Conservation (phyloP, 2,797 vertebrate species). For the Mus spretus region DNA sequence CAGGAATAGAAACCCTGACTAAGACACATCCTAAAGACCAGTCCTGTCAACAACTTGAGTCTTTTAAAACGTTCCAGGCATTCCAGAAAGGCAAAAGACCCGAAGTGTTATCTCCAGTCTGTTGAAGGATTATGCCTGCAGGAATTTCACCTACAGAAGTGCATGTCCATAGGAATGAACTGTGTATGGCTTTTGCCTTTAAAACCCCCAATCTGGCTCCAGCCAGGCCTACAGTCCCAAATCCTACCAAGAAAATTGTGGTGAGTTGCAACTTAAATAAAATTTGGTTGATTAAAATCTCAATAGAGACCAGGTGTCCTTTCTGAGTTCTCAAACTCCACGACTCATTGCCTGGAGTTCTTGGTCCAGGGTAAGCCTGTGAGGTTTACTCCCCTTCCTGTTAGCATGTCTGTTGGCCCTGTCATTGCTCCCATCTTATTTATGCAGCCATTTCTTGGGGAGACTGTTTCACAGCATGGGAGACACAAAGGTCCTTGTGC, state of each 20-base stretch:
- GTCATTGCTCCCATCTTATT: neutral
- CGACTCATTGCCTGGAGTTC: neutral
- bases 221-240: neutral
- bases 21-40: neutral
- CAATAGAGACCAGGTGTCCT: neutral
- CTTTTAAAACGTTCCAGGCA: neutral
- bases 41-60: neutral
- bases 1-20: too few species aligned
- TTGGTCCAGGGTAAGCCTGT: too few species aligned
- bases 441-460: neutral
- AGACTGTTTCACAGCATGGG: neutral
- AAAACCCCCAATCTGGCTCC: neutral
- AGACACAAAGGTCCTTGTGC: neutral
- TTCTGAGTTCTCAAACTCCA: neutral
- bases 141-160: neutral
- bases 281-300: neutral
- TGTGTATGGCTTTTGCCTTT: neutral
- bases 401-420: neutral
- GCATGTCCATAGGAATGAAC: neutral
- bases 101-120: neutral
- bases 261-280: neutral
- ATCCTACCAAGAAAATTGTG: neutral
- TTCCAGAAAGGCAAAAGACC: neutral
- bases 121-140: neutral
- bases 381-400: neutral